Evolutionary conservation across 2,113 vertebrate genomes (phyloP).

Genomic region (Microtus richardsoni): DNA sequence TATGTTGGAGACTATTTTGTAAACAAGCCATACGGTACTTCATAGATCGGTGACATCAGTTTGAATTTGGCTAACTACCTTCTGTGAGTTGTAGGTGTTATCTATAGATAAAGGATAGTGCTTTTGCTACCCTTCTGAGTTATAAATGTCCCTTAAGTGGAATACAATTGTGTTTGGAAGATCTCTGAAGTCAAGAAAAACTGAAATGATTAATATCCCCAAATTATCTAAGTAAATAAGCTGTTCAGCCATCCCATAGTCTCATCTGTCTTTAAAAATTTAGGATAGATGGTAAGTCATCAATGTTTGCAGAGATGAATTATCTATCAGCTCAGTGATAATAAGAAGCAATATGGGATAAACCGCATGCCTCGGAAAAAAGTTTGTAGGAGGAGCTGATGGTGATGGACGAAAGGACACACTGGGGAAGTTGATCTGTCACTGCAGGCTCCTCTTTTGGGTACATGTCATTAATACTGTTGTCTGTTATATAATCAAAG

Average conservation of each 20-base stretch:
- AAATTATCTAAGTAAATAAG: constrained; percentile 29
- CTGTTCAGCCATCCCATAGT: neutral
- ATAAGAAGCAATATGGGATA: constrained; percentile 14
- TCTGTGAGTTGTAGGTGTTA: neutral
- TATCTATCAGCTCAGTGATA: constrained; percentile 36
- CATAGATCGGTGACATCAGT: neutral
- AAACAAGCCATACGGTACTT: constrained; percentile 56
- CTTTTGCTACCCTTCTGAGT: neutral
- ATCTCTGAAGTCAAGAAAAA: constrained; percentile 26
- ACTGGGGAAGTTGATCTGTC: neutral
- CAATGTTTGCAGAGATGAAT: constrained; percentile 37
- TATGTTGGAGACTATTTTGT: constrained; percentile 44
- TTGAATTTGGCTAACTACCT: neutral
- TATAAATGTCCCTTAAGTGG: neutral
- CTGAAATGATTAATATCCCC: constrained; percentile 54
- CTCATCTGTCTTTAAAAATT: constrained; percentile 21
- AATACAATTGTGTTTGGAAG: neutral
- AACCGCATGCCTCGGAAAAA: neutral
- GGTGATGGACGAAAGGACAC: neutral
- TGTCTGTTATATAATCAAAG: neutral
- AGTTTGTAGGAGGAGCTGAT: constrained; percentile 24
- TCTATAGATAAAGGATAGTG: neutral
- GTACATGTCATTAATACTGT: neutral
- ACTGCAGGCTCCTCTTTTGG: neutral
- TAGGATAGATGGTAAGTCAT: constrained; percentile 5